Conservation (phyloP, 2,113 vertebrate species). For the Myotis yumanensis region DNA sequence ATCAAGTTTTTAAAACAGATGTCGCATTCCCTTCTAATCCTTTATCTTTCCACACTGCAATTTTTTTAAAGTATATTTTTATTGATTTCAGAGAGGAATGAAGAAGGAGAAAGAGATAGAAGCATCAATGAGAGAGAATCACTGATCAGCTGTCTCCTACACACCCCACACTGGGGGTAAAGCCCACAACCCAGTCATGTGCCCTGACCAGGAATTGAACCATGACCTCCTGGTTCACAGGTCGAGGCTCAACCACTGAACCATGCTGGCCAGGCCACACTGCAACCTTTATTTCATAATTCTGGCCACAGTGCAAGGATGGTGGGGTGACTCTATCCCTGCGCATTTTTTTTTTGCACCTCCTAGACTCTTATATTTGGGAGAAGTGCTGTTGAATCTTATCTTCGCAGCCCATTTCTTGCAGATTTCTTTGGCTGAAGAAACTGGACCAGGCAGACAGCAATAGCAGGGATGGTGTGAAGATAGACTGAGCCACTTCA, state of each 20-base stretch:
- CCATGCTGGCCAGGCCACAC: neutral
- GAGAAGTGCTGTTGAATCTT: neutral
- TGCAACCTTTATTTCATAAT: neutral
- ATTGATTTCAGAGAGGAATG: too few species aligned
- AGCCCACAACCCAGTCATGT: too few species aligned
- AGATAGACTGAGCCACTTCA: neutral
- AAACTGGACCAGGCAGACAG: neutral
- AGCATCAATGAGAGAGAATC: too few species aligned
- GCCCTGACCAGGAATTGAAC: too few species aligned
- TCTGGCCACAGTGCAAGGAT: neutral
- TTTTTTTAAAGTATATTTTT: neutral
- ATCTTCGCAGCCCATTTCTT: accelerated
- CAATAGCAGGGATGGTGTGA: neutral
- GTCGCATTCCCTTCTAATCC: neutral
- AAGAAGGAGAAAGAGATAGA: too few species aligned
- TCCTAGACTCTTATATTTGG: neutral
- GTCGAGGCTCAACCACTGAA: too few species aligned
- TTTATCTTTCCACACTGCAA: neutral
- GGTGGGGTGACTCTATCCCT: neutral
- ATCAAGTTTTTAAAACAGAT: neutral
- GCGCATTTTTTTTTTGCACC: neutral
- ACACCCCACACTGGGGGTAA: too few species aligned
- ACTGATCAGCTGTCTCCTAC: too few species aligned
- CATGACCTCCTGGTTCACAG: neutral
- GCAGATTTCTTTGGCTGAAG: neutral